A percentile compares a stretch with the other conserved stretches of the same genome.
These are phyloP conservation scores for Oikopleura dioica DNA, from an alignment of 23 tunicate species.

Conservation along the genomic window DNA sequence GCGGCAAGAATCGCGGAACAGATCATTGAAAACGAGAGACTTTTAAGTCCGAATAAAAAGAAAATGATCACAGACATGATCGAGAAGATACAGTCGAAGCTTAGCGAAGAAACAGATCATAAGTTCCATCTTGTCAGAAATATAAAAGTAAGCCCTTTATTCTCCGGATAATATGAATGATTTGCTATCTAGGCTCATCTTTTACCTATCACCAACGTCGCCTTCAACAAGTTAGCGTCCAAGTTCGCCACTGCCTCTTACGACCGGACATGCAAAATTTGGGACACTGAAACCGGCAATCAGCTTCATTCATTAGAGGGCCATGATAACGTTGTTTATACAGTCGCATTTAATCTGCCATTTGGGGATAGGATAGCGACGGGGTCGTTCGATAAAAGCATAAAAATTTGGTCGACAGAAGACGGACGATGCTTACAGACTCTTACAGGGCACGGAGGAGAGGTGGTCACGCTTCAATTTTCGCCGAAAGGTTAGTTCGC, in stretches of 20 bases:
- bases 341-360: conserved; percentile 81
- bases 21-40: too few relatives aligned
- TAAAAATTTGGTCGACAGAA: conserved; percentile 77
- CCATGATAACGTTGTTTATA: conserved; percentile 87
- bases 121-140: conserved; percentile 69
- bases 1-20: too few relatives aligned
- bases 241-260: conserved; percentile 91
- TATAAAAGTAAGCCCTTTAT: too few relatives aligned
- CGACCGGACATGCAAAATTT: conserved; percentile 94
- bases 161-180: too few relatives aligned
- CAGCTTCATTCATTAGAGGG: conserved; percentile 65
- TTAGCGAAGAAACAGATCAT: conserved; percentile 22
- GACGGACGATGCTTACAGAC: conserved; percentile 75
- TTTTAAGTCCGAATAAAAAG: too few relatives aligned
- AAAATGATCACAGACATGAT: background rate
- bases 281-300: conserved; percentile 87
- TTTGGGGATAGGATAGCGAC: conserved; percentile 35
- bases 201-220: conserved; percentile 69
- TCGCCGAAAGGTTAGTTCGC: too few relatives aligned
- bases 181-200: conserved; percentile 80
- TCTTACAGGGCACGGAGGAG: conserved; percentile 69
- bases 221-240: conserved; percentile 86
- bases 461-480: conserved; percentile 82
- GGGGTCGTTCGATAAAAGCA: conserved; percentile 52
- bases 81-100: conserved; percentile 27